Conservation (phyloP, 2,797 vertebrate species). For the Muscicapa striata region DNA sequence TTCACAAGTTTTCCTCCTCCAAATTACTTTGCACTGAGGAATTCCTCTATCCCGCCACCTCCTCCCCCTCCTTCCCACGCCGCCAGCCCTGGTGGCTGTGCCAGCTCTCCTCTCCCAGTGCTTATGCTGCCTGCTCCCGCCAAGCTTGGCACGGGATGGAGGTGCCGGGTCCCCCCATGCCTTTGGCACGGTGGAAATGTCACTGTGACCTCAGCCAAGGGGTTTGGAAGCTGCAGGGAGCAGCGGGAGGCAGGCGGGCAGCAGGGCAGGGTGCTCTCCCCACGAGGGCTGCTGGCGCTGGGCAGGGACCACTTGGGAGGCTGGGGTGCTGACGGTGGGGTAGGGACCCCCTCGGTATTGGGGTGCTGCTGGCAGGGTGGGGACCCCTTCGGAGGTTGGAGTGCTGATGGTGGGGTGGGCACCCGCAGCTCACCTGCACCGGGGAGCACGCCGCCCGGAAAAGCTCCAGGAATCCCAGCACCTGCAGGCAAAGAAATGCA, state of each 20-base stretch:
- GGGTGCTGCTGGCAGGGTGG: neutral
- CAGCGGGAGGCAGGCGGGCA: neutral
- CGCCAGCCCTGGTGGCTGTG: neutral
- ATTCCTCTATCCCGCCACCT: slow-evolving; percentile 3
- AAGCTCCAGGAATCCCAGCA: slow-evolving; percentile 91
- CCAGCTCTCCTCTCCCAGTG: neutral
- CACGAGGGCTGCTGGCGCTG: neutral
- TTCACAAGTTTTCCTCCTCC: slow-evolving; percentile 64
- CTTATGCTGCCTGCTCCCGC: neutral
- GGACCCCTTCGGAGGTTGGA: rapidly evolving
- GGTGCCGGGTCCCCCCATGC: neutral
- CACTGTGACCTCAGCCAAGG: neutral
- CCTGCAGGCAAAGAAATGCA: slow-evolving; percentile 74
- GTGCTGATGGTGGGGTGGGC: neutral
- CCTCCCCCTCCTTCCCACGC: neutral
- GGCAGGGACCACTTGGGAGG: rapidly evolving
- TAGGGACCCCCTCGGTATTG: rapidly evolving
- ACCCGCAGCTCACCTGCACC: slow-evolving; percentile 82
- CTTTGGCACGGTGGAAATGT: neutral
- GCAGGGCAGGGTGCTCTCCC: neutral
- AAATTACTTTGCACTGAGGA: slow-evolving; percentile 48
- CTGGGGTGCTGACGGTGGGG: neutral
- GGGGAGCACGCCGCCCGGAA: slow-evolving; percentile 88
- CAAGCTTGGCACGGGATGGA: neutral
- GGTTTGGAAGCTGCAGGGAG: neutral